Conservation (phyloP, 2,888 invertebrate genomes). For the Seladonia tumulorum region DNA sequence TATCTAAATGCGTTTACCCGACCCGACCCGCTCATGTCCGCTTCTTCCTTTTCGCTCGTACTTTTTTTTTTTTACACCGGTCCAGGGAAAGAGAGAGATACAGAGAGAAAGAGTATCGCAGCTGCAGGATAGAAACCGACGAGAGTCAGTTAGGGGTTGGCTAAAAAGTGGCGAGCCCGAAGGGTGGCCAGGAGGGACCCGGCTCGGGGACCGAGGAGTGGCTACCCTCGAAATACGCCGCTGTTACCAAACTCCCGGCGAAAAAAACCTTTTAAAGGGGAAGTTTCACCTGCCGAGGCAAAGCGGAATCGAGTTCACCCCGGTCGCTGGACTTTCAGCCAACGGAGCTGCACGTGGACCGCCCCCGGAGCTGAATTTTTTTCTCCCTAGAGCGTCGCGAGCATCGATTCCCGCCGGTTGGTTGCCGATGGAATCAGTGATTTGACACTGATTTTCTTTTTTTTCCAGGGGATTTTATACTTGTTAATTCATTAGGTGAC, state of each 20-base stretch:
- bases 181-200: conserved; percentile 34
- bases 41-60: not conserved
- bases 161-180: conserved; percentile 33
- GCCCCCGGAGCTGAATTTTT: not conserved
- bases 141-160: conserved; percentile 39
- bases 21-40: not conserved
- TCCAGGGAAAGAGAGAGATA: not conserved
- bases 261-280: conserved; percentile 67
- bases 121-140: not conserved
- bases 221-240: conserved; percentile 45
- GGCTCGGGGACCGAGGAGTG: conserved; percentile 78
- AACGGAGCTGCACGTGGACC: conserved; percentile 5
- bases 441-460: not conserved
- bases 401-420: not conserved
- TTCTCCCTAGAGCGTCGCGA: not conserved
- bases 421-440: not conserved
- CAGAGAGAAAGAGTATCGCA: not conserved
- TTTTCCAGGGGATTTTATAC: not conserved
- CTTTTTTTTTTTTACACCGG: not conserved
- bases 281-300: conserved; percentile 31
- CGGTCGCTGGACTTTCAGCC: not conserved
- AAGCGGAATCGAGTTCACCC: conserved; percentile 20
- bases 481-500: no score
- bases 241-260: conserved; percentile 20
- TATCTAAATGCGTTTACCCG: conserved; percentile 43